Base-by-base conservation (phyloP, 2,113 vertebrate genomes). In the Anhinga rufa region DNA sequence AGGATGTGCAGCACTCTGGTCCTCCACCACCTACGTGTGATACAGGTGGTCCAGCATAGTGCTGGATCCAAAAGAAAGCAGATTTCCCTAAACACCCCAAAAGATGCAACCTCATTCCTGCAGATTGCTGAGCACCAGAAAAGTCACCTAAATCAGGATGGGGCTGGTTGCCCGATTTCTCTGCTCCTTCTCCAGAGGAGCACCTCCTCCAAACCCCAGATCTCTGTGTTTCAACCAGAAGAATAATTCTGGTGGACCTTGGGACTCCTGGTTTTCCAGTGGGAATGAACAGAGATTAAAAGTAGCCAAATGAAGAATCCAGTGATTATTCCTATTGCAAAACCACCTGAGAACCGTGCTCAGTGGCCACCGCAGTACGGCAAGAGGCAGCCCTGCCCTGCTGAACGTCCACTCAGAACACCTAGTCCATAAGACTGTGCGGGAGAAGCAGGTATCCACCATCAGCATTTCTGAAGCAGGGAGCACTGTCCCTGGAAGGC, bases 351-450 rank as follows among this genome's bases (percentile, higher is more conserved):
- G 38, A 61, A 54, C 31, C 3, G 2, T 48, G 48, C 32, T 26
- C 29, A 32, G 3, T 0, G 1, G 10, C 22, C 60, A 9, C 36
- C 48, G 77, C 4, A 3, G 54, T 21, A 16, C 25, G 1, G 0
- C 18, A 36, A 31, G 28, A 38, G 32, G 75, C 46, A 72, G 17
- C 55, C 29, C 25, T 79, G 48, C 42, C 66, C 57, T 42, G 57
- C 38, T 32, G 26, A 54, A 18, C 7, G 3, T 8, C 44, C 26
- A 6, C 34, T 17, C 48, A 22, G 31, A 62, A 11, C 14, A 54
- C 29, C 6, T 1, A 34, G 26, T 6, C 70, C 20, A 1, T 9
- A 42, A 31, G 65, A 36, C 20, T 4, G 3, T 6, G 36, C 36
- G 31, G 44, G 38, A 71, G 55, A 57, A 79, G 32, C 44, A n/a